Conservation (phyloP, 2,888 invertebrate species). For the Cloeon dipterum region DNA sequence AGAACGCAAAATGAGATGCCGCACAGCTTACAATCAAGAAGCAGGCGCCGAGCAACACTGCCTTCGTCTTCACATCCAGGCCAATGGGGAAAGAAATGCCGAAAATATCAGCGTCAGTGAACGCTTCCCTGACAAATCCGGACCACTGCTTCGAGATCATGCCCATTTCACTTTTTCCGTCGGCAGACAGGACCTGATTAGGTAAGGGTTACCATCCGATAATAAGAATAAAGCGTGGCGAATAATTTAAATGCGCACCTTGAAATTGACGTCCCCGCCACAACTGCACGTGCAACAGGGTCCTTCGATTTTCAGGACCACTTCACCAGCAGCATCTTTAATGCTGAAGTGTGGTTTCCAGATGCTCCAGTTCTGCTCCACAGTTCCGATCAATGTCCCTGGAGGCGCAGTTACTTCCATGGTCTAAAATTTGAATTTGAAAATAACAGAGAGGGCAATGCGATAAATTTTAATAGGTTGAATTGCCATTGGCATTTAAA, state of each 20-base stretch:
- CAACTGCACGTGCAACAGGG: conserved; percentile 18
- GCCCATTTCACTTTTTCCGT: conserved; percentile 18
- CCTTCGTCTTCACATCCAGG: conserved; percentile 22
- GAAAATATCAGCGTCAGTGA: conserved; percentile 25
- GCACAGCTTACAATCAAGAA: no score
- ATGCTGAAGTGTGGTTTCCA: no score
- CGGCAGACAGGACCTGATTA: conserved; percentile 17
- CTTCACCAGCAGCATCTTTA: no score
- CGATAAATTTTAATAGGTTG: not conserved
- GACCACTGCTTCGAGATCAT: conserved; percentile 23
- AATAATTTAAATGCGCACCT: no score
- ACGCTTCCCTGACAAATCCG: conserved; percentile 20
- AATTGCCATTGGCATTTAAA: not conserved
- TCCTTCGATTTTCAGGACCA: conserved; percentile 16
- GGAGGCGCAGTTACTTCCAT: conserved; percentile 14
- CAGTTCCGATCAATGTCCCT: conserved; percentile 10
- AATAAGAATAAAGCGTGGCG: no score
- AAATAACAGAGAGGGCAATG: conserved; percentile 1
- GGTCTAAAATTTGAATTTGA: conserved; percentile 10
- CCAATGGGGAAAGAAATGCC: conserved; percentile 24
- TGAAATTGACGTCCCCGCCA: conserved; percentile 22
- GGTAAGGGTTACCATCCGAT: no score
- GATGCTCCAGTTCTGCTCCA: conserved; percentile 12
- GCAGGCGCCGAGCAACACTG: no score
- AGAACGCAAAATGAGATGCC: no score